A percentile compares a stretch with the other conserved stretches of the same genome.
These are phyloP conservation scores for Cebus imitator DNA, from an alignment of 2,113 vertebrate species.

Conservation along the genomic window DNA sequence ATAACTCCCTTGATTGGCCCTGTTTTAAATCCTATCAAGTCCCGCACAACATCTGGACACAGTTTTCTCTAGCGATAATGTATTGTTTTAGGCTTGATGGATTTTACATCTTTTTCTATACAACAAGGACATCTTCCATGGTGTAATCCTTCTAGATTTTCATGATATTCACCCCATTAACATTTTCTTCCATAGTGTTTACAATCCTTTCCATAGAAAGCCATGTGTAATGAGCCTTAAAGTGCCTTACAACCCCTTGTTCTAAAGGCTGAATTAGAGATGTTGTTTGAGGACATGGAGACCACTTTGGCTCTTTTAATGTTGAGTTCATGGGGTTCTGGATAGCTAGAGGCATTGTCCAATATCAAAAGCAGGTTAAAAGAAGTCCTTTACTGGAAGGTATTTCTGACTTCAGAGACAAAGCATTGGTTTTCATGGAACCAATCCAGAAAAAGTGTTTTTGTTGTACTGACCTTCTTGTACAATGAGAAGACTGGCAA, in stretches of 20 bases:
- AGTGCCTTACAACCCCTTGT: background rate
- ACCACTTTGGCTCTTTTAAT: background rate
- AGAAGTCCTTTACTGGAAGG: too few relatives aligned
- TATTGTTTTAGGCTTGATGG: background rate
- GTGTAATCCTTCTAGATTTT: background rate
- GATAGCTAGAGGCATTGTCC: background rate
- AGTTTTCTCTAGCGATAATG: background rate
- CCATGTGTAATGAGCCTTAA: background rate
- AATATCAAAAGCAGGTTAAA: background rate
- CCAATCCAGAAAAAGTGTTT: too few relatives aligned
- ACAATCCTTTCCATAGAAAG: background rate
- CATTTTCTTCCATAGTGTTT: background rate
- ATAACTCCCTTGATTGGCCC: background rate
- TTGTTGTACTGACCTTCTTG: too few relatives aligned
- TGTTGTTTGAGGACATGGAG: background rate
- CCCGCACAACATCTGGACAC: background rate
- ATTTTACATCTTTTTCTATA: background rate
- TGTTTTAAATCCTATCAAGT: too few relatives aligned
- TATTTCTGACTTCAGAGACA: too few relatives aligned
- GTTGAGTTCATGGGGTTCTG: background rate
- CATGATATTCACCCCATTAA: background rate
- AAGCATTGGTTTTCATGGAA: too few relatives aligned
- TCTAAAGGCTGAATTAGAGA: background rate
- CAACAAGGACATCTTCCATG: background rate
- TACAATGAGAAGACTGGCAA: too few relatives aligned